Evolutionary conservation across 2,113 vertebrate genomes (phyloP), one percentile per base, ranked within the genome.

Genomic region (Mesocricetus auratus): DNA sequence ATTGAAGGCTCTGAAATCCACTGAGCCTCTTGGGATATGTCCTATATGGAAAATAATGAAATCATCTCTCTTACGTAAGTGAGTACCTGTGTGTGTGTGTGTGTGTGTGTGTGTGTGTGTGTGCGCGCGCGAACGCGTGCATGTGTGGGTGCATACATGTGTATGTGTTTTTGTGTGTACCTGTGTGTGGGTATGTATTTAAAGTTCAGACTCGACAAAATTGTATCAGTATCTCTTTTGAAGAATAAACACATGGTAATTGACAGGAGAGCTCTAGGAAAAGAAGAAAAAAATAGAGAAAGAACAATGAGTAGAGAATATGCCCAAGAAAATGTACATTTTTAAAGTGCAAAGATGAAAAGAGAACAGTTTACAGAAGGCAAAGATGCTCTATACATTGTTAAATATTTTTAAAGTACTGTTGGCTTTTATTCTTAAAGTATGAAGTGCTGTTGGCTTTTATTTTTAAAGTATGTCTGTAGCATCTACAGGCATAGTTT

Each of bases 331-430:
- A n/a, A 89, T 10, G 36, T 29, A n/a, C 7, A 47, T 66, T 82
- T 94, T 95, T 47, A 93, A 93, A 53, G 39, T 9, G 74, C 88
- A 93, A 73, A 22, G 73, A 53, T 90, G 33, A 26, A 94, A 0
- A 64, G 9, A 53, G 85, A 22, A 33, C 39, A 81, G 74, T 47
- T 92, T 87, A 17, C 56, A 94, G 66, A 11, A 39, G 58, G 29
- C 24, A 86, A 78, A 68, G 56, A 29, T 77, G 29, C 7, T 16
- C 42, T 24, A 31, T 22, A 47, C 26, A 88, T 47, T 75, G 22
- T 77, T 93, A 86, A 56, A n/a, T 33, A 47, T 33, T 79, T 73
- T 60, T 29, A 10, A 86, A 79, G 1, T 17, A 3, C 13, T 29
- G 0, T 29, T 96, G 87, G 31, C 31, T 94, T 91, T 91, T 82